A percentile compares a stretch with the other conserved stretches of the same genome.
Conservation (phyloP, 2,113 vertebrate species). For the Lasiurus cinereus region DNA sequence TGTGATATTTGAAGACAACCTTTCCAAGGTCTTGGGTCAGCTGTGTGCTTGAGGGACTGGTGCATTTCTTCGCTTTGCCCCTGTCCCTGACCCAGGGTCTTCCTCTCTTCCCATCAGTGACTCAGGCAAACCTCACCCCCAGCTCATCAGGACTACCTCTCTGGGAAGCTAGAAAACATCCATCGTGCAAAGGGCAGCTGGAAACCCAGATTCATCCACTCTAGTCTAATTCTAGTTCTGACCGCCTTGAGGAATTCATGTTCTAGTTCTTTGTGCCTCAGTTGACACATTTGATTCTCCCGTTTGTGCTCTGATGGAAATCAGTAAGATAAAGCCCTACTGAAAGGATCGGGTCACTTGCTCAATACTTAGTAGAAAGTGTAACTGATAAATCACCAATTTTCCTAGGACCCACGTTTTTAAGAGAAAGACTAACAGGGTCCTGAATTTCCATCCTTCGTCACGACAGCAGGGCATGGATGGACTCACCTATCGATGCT, state of each 20-base stretch:
- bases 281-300: neutral
- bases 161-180: neutral
- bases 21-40: neutral
- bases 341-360: neutral
- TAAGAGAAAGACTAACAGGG: neutral
- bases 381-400: neutral
- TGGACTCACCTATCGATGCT: neutral
- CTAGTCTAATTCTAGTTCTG: neutral
- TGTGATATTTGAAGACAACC: neutral
- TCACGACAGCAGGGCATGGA: neutral
- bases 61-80: neutral
- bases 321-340: neutral
- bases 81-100: neutral
- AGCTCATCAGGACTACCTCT: neutral
- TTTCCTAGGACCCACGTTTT: neutral
- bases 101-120: neutral
- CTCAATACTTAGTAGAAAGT: neutral
- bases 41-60: neutral
- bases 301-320: neutral
- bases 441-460: neutral
- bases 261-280: neutral
- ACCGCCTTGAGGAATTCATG: neutral
- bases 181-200: neutral
- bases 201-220: neutral
- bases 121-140: neutral